Evolutionary conservation across 2,888 invertebrate species (phyloP), one percentile per base, ranked within the genome.

Genomic region (Spisula solida): DNA sequence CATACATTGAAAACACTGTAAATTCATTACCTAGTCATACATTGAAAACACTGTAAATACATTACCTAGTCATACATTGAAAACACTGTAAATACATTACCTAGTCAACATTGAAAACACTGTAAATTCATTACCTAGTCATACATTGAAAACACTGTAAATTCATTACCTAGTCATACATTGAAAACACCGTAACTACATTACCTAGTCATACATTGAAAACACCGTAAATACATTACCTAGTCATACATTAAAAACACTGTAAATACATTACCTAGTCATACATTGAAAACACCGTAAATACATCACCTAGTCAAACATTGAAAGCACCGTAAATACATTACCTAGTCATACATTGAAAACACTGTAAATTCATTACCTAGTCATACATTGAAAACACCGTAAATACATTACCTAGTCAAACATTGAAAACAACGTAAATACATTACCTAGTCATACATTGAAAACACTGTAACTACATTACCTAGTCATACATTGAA

Each of bases 291-390:
- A n/a, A n/a, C 4, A 95, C 95, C 4, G 93, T 94, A 88, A 96
- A 96, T 41, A 89, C 48, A 31, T 16, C 51, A 12, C 31, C 75
- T 75, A n/a, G 8, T 60, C 18, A 75, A 34, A 14, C 1, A 31
- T 31, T 6, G 18, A 75, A 60, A n/a, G 93, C 4, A 95, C 95
- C 4, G 93, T 94, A 88, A 96, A 96, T 41, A 89, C 48, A 31
- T 16, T 75, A 12, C 31, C 75, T 75, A n/a, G 8, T 60, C 18
- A 75, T 31, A 14, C 1, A 31, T 31, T 6, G 18, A 75, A 60
- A n/a, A n/a, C 4, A 95, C 95, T 2, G 93, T 94, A 88, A 96
- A 96, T 41, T 88, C 48, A 31, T 16, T 75, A 12, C 31, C 75
- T 75, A n/a, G 8, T 60, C 18, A 75, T 31, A 14, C 1, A 31